These are phyloP conservation scores for Chelonus insularis DNA, from an alignment of 1,140 invertebrate species.

Conservation along the genomic window DNA sequence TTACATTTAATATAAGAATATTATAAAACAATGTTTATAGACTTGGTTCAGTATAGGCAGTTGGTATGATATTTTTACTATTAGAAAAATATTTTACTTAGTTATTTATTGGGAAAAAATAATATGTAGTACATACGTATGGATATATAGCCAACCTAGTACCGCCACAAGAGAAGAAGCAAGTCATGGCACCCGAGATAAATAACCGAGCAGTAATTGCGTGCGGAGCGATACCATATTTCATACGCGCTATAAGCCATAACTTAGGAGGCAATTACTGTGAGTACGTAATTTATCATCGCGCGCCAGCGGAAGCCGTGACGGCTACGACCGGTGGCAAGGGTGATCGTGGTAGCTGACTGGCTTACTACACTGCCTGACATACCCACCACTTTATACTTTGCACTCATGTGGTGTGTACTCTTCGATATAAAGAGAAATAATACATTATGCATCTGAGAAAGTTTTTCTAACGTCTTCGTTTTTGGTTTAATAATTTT, in stretches of 20 bases:
- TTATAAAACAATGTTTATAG: no score
- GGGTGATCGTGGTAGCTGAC: slow-evolving; percentile 26
- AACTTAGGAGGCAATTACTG: slow-evolving; percentile 65
- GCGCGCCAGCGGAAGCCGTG: slow-evolving; percentile 39
- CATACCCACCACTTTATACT: slow-evolving; percentile 3
- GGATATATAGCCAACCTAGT: no score
- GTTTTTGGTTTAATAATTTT: no score
- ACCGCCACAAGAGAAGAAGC: slow-evolving; percentile 19
- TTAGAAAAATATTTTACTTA: no score
- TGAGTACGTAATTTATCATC: slow-evolving; percentile 64
- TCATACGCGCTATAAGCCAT: slow-evolving; percentile 63
- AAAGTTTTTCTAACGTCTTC: no score
- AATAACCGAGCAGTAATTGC: slow-evolving; percentile 64
- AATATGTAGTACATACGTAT: neutral
- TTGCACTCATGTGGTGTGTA: neutral
- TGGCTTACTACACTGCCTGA: neutral
- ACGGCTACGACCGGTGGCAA: slow-evolving; percentile 32
- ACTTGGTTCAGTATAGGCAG: no score
- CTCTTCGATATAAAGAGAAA: no score
- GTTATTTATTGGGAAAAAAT: no score
- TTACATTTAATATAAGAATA: no score
- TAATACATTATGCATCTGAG: no score
- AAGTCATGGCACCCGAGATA: slow-evolving; percentile 53
- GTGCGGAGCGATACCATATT: slow-evolving; percentile 64
- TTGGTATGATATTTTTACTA: no score